Percentiles rank a stretch among this genome's conserved stretches.
These are phyloP conservation scores for Melieria omissa DNA, from an alignment of 2,888 invertebrate genomes.

Conservation along the genomic window DNA sequence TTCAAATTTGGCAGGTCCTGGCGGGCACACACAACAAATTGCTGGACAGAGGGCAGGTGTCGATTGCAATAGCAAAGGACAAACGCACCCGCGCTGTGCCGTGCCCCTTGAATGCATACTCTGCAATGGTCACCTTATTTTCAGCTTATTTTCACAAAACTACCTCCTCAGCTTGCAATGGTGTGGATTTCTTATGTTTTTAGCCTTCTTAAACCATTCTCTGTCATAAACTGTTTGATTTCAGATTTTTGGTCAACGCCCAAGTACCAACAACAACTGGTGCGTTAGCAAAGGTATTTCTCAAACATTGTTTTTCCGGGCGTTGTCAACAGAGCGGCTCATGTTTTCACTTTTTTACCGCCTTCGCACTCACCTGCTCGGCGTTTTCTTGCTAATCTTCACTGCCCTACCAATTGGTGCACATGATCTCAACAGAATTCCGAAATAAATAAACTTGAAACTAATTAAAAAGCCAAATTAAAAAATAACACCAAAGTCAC, in stretches of 20 bases:
- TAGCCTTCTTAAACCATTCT: too few relatives aligned
- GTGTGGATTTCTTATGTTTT: too few relatives aligned
- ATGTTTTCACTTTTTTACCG: not conserved
- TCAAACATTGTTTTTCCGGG: conserved; percentile 31
- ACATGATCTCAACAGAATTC: conserved; percentile 33
- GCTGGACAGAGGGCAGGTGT: too few relatives aligned
- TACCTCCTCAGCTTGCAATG: too few relatives aligned
- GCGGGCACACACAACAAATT: too few relatives aligned
- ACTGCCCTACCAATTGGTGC: conserved; percentile 6
- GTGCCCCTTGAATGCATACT: too few relatives aligned
- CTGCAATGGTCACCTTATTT: too few relatives aligned
- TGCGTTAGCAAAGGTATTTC: conserved; percentile 41
- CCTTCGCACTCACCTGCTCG: conserved; percentile 33
- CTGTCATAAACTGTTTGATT: not conserved
- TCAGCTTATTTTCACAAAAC: too few relatives aligned
- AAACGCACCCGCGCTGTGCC: too few relatives aligned
- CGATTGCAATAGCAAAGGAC: too few relatives aligned
- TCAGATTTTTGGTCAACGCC: conserved; percentile 59
- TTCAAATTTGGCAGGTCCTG: too few relatives aligned
- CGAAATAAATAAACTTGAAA: conserved; percentile 25
- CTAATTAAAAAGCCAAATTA: conserved; percentile 27
- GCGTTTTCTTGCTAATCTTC: not conserved
- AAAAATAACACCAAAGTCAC: conserved; percentile 28
- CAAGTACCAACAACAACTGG: conserved; percentile 51
- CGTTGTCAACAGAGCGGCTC: conserved; percentile 14